phyloP scores from a whole-genome alignment of 2,113 vertebrate genomes.

The Alouatta palliata region DNA sequence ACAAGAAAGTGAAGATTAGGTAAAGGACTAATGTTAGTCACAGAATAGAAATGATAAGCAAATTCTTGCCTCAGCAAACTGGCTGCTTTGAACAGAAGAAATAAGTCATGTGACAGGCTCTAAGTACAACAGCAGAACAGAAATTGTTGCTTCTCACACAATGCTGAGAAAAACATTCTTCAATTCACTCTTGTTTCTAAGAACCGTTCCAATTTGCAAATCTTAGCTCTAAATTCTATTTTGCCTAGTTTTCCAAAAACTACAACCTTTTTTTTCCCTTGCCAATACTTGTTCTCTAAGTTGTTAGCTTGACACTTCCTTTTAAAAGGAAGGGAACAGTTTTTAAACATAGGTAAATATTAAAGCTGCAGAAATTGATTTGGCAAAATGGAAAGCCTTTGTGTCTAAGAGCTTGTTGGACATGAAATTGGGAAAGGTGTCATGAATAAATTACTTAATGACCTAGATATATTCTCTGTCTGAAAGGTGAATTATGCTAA shows the following conservation, averaged over 20 bases:
- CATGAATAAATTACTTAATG: background rate
- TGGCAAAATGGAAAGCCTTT: background rate
- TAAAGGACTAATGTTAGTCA: slow-evolving; percentile 31
- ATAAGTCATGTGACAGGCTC: background rate
- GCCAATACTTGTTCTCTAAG: background rate
- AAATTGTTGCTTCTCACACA: background rate
- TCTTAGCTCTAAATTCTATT: background rate
- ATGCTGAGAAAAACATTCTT: background rate
- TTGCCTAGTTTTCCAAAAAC: background rate
- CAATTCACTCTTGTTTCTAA: background rate
- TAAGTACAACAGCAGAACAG: background rate
- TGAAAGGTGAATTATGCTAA: background rate
- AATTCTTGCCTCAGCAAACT: slow-evolving; percentile 21
- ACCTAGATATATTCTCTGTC: background rate
- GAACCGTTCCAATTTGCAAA: background rate
- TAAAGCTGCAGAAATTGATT: background rate
- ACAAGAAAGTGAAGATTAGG: slow-evolving; percentile 65
- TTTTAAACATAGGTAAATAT: slow-evolving; percentile 25
- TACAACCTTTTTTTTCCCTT: background rate
- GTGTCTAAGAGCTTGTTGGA: background rate
- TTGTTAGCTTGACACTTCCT: slow-evolving; percentile 8
- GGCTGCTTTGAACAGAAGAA: background rate
- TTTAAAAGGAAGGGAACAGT: background rate
- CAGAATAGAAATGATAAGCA: slow-evolving; percentile 37
- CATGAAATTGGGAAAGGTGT: slow-evolving; percentile 17